These are phyloP conservation scores for Clitarchus hookeri DNA, from an alignment of 2,888 invertebrate genomes.

Conservation along the genomic window DNA sequence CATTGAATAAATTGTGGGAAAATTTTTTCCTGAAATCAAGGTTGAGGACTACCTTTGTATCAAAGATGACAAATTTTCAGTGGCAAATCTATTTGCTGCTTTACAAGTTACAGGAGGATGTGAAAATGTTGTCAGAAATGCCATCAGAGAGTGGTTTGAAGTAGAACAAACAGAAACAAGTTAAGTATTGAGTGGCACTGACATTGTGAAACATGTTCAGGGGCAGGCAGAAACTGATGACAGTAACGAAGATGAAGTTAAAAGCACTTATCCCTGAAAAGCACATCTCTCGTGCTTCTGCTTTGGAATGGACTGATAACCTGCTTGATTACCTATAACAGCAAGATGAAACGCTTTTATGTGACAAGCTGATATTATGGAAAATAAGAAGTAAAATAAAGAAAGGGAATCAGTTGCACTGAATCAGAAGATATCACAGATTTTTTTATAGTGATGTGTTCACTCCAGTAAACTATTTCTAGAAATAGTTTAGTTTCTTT, in stretches of 20 bases:
- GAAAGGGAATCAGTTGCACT: background rate
- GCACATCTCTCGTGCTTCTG: background rate
- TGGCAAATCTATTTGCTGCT: background rate
- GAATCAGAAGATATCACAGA: background rate
- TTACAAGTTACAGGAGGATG: background rate
- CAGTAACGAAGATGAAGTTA: background rate
- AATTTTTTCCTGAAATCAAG: too few relatives aligned
- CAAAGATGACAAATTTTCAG: slow-evolving; percentile 20
- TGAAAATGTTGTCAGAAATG: background rate
- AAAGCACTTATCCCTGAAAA: background rate
- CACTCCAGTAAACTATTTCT: background rate
- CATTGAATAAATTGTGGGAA: too few relatives aligned
- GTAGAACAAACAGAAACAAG: background rate
- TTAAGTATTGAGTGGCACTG: background rate
- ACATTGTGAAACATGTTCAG: background rate
- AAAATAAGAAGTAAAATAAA: background rate
- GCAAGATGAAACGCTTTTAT: background rate
- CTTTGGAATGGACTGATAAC: too few relatives aligned
- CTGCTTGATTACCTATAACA: background rate
- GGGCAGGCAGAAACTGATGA: background rate
- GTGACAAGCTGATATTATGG: background rate
- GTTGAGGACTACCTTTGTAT: too few relatives aligned
- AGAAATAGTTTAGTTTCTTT: too few relatives aligned
- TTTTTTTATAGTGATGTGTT: background rate
- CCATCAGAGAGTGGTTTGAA: background rate